Percentiles rank a stretch among this genome's conserved stretches.
Evolutionary conservation across 2,888 invertebrate genomes (phyloP).

Genomic region (Chrysolina oricalcia): DNA sequence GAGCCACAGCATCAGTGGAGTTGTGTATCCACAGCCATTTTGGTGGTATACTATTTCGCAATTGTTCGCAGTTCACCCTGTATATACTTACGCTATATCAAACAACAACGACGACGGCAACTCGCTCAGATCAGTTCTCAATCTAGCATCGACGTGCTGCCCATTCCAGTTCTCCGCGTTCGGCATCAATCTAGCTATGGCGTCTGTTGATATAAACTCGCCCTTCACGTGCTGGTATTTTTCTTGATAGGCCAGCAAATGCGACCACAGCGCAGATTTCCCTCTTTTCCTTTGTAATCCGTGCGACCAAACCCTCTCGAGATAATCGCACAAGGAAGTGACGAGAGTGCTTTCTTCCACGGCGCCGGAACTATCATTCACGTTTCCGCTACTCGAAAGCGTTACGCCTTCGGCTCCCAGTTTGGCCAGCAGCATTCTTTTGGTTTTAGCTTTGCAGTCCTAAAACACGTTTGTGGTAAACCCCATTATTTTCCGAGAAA

Average conservation of each 20-base stretch:
- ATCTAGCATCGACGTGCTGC: conserved; percentile 62
- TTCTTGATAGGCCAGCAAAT: conserved; percentile 93
- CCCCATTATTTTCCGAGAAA: background rate
- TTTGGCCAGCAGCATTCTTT: conserved; percentile 98
- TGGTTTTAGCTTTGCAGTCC: conserved; percentile 96
- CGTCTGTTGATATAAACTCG: conserved; percentile 75
- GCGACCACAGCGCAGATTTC: conserved; percentile 98
- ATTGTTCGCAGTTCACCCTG: too few species aligned
- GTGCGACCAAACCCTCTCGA: conserved; percentile 98
- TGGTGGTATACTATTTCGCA: too few species aligned
- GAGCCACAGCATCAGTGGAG: too few species aligned
- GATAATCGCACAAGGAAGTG: conserved; percentile 96
- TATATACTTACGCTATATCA: conserved; percentile 84
- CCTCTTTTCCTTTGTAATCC: conserved; percentile 96
- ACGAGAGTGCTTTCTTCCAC: conserved; percentile 98
- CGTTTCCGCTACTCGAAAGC: conserved; percentile 89
- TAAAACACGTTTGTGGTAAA: conserved; percentile 65
- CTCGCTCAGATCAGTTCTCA: conserved; percentile 75
- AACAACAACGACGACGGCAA: conserved; percentile 89
- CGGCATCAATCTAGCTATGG: conserved; percentile 66
- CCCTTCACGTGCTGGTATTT: conserved; percentile 78
- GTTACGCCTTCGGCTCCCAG: conserved; percentile 98
- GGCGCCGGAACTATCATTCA: conserved; percentile 78
- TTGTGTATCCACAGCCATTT: too few species aligned
- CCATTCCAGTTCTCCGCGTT: conserved; percentile 68